Evolutionary conservation across 2,888 invertebrate species (phyloP).

Genomic region (Epistrophella euchroma): DNA sequence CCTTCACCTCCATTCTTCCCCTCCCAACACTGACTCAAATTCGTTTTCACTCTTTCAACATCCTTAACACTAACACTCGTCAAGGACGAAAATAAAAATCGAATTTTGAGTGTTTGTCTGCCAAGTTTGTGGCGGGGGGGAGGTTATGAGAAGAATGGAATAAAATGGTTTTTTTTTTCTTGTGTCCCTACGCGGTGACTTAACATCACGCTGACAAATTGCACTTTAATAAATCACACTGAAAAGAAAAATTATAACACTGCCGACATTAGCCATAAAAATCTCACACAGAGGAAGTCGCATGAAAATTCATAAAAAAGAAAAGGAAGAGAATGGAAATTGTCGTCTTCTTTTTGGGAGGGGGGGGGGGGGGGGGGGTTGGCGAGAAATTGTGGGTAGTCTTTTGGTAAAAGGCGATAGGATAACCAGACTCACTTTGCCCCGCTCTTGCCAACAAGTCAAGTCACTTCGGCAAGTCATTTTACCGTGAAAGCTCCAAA

Average conservation of each 20-base stretch:
- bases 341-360: slow-evolving; percentile 43
- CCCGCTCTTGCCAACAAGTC: slow-evolving; percentile 7
- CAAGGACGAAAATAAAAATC: slow-evolving; percentile 55
- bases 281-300: slow-evolving; percentile 55
- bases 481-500: slow-evolving; percentile 73
- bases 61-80: slow-evolving; percentile 15
- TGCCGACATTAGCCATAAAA: slow-evolving; percentile 72
- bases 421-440: slow-evolving; percentile 6
- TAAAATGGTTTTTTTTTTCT: slow-evolving; percentile 23
- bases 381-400: slow-evolving; percentile 7
- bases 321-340: slow-evolving; percentile 49
- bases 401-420: slow-evolving; percentile 3
- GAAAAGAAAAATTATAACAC: slow-evolving; percentile 70
- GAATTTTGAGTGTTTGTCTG: slow-evolving; percentile 66
- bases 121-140: not conserved
- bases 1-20: not conserved
- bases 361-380: too few relatives aligned
- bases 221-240: slow-evolving; percentile 74
- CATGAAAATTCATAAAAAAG: slow-evolving; percentile 63
- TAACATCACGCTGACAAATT: slow-evolving; percentile 67
- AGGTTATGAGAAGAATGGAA: not conserved
- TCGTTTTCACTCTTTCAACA: not conserved
- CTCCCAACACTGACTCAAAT: not conserved
- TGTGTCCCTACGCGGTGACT: slow-evolving; percentile 43
- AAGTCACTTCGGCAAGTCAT: slow-evolving; percentile 73